phyloP scores from a whole-genome alignment of 2,888 invertebrate genomes.

The Enoplolaimus lenunculus region DNA sequence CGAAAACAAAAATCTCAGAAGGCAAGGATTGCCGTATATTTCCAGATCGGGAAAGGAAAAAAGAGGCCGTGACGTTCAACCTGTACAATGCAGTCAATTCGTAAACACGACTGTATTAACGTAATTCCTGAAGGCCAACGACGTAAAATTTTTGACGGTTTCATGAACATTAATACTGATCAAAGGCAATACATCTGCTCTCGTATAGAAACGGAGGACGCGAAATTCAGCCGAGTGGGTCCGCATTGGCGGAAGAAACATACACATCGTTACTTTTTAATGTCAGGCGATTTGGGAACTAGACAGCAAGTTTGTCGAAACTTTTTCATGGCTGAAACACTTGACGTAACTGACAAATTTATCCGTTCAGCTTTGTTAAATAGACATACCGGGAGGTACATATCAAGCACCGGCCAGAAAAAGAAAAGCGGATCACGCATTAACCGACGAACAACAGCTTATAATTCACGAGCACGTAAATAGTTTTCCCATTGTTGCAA shows the following conservation, averaged over 20 bases:
- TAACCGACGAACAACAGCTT: background rate
- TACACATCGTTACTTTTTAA: background rate
- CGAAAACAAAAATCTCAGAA: too few species aligned
- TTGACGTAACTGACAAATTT: background rate
- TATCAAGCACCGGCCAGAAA: background rate
- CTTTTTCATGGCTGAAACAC: background rate
- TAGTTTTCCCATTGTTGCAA: background rate
- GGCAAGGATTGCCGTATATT: background rate
- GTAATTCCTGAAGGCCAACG: background rate
- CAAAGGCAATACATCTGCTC: background rate
- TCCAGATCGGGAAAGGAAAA: background rate
- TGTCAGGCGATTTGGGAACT: background rate
- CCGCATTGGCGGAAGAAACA: background rate
- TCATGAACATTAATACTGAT: background rate
- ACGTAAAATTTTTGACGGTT: background rate
- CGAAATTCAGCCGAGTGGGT: background rate
- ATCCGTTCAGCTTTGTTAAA: background rate
- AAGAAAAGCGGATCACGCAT: background rate
- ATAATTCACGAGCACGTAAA: background rate
- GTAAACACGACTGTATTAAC: background rate
- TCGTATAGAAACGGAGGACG: background rate
- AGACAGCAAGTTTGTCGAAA: conserved; percentile 3
- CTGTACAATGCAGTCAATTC: background rate
- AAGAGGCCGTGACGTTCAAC: background rate
- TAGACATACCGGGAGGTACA: background rate